phyloP scores from a whole-genome alignment of 35 echinoderm and acorn worm genomes.

The Lytechinus pictus region DNA sequence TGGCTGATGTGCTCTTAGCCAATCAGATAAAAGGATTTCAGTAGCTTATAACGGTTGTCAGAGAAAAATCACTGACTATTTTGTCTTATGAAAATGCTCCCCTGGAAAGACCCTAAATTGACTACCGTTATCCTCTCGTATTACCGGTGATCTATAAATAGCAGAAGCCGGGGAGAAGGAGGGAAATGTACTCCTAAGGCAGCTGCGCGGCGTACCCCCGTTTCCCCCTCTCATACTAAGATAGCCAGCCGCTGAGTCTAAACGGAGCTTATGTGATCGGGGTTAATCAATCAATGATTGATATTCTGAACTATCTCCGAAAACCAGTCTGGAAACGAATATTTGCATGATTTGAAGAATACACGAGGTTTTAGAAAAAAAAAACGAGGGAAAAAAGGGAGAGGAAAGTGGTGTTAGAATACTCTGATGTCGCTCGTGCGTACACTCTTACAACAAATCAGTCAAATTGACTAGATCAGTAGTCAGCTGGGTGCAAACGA shows the following conservation, averaged over 20 bases:
- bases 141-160: slow-evolving; percentile 18
- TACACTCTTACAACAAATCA: too few species aligned
- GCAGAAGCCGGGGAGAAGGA: background rate
- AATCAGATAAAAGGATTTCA: too few species aligned
- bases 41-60: too few species aligned
- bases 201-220: background rate
- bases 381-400: background rate
- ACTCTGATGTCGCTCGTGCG: too few species aligned
- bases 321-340: background rate
- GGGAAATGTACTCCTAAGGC: background rate
- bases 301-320: background rate
- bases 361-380: background rate
- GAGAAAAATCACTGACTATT: too few species aligned
- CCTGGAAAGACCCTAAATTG: background rate
- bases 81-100: too few species aligned
- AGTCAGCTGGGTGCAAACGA: too few species aligned
- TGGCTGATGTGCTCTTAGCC: too few species aligned
- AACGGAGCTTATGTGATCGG: background rate
- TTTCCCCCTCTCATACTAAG: background rate
- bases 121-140: background rate
- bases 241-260: background rate
- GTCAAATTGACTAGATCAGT: too few species aligned
- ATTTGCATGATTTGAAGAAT: background rate
- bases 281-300: background rate
- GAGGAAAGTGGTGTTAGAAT: background rate